These are phyloP conservation scores for Oenanthe melanoleuca DNA, from an alignment of 2,113 vertebrate species.

Conservation along the genomic window DNA sequence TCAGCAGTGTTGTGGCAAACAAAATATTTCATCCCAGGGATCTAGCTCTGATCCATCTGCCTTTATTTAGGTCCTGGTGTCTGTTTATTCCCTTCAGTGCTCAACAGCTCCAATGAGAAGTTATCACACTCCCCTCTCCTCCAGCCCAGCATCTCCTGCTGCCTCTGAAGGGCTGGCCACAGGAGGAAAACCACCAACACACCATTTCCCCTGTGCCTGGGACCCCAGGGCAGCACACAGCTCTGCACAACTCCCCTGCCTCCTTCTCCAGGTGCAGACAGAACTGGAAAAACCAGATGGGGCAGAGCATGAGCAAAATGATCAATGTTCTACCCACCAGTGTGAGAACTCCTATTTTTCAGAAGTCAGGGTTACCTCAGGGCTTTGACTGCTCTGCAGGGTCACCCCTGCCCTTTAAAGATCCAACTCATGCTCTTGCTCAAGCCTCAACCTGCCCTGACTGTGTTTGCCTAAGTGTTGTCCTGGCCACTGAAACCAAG, in stretches of 20 bases:
- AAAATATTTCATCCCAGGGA: conserved; percentile 51
- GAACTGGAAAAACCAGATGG: not conserved
- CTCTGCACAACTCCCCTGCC: not conserved
- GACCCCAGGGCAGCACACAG: not conserved
- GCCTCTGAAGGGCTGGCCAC: not conserved
- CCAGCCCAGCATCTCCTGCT: not conserved
- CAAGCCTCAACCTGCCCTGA: not conserved
- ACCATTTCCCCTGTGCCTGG: accelerated
- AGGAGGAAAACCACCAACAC: not conserved
- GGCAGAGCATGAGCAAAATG: not conserved
- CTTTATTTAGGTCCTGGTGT: conserved; percentile 22
- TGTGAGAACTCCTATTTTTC: not conserved
- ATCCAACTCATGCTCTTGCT: not conserved
- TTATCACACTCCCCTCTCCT: not conserved
- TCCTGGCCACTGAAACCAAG: not conserved
- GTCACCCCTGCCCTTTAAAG: not conserved
- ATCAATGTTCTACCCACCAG: not conserved
- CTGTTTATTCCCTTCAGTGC: not conserved
- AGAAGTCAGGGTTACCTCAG: not conserved
- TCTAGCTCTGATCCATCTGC: not conserved
- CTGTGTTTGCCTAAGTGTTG: accelerated
- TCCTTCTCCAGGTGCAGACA: not conserved
- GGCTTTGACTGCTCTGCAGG: not conserved
- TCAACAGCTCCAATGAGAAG: not conserved
- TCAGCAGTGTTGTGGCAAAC: conserved; percentile 39